These are phyloP conservation scores for Stomatorhinus ivindoensis DNA, from an alignment of 2,113 vertebrate genomes.

Conservation along the genomic window DNA sequence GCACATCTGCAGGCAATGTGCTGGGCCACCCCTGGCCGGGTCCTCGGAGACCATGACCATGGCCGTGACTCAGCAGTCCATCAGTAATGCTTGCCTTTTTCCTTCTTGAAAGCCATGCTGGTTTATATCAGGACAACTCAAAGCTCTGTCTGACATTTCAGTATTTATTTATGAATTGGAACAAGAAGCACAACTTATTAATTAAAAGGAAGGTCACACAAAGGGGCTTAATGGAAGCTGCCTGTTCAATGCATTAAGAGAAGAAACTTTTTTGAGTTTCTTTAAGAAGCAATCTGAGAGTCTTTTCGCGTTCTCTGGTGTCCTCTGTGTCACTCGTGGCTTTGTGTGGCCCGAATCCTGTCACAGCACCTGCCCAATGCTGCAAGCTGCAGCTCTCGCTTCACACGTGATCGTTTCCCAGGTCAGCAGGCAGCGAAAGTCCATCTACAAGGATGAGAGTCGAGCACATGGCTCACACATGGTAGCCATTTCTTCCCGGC, in stretches of 20 bases:
- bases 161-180: not conserved
- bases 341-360: not conserved
- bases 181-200: not conserved
- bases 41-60: not conserved
- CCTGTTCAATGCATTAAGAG: not conserved
- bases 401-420: conserved; percentile 43
- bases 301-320: not conserved
- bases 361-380: not conserved
- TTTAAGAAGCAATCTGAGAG: not conserved
- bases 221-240: not conserved
- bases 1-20: not conserved
- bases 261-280: not conserved
- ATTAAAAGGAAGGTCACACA: not conserved
- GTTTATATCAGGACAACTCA: not conserved
- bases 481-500: not conserved
- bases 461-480: not conserved
- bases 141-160: not conserved
- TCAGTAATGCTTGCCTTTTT: not conserved
- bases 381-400: not conserved
- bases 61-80: not conserved
- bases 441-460: conserved; percentile 28
- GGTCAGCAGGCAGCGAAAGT: conserved; percentile 34
- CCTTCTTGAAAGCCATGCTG: not conserved
- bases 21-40: not conserved
- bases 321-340: too few relatives aligned